A percentile compares a stretch with the other conserved stretches of the same genome.
phyloP scores from a whole-genome alignment of 1,140 invertebrate genomes.

The Cataglyphis hispanica region DNA sequence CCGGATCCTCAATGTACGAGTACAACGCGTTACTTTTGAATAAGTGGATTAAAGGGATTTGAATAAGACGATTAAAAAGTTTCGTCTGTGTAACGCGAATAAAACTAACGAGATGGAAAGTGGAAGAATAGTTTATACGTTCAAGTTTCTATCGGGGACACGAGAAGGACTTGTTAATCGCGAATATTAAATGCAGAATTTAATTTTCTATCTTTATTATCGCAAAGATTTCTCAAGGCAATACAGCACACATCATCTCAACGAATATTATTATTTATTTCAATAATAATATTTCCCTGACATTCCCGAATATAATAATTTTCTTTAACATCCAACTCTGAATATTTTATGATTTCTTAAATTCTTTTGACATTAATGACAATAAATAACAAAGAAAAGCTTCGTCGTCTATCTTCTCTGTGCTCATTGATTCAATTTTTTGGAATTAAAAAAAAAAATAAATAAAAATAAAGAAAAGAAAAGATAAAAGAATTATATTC shows the following conservation, averaged over 20 bases:
- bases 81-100: slow-evolving; percentile 45
- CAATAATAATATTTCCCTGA: not conserved
- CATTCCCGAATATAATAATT: not conserved
- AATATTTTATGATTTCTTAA: not conserved
- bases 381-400: not conserved
- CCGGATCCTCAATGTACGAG: slow-evolving; percentile 36
- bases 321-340: not conserved
- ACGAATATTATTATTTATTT: not conserved
- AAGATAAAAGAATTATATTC: not conserved
- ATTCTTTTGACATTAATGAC: slow-evolving; percentile 5
- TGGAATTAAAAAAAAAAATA: not conserved
- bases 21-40: slow-evolving; percentile 48
- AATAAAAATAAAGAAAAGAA: too few relatives aligned
- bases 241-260: not conserved
- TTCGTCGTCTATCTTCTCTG: not conserved
- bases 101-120: slow-evolving; percentile 42
- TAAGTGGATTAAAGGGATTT: slow-evolving; percentile 61
- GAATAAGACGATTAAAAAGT: slow-evolving; percentile 64
- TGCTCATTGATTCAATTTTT: not conserved
- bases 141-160: slow-evolving; percentile 34
- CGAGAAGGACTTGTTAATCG: slow-evolving; percentile 26
- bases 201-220: slow-evolving; percentile 15
- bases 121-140: slow-evolving; percentile 9
- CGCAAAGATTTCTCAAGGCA: not conserved
- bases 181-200: slow-evolving; percentile 29